phyloP scores from a whole-genome alignment of 2,797 vertebrate species.

The Sternarchorhynchus goeldii region DNA sequence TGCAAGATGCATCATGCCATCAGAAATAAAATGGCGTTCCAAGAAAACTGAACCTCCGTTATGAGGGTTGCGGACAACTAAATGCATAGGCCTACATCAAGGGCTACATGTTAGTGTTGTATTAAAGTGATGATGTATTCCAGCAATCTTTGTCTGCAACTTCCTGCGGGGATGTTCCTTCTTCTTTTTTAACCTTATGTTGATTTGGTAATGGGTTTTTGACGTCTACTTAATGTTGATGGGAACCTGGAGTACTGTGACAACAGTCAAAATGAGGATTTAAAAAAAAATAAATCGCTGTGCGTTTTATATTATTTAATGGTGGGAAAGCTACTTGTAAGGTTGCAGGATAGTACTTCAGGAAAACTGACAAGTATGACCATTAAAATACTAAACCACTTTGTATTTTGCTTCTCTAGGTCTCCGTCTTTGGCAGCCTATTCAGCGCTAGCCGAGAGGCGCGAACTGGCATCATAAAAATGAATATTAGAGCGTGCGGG shows the following conservation, averaged over 20 bases:
- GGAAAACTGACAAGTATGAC: slow-evolving; percentile 18
- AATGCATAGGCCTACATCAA: neutral
- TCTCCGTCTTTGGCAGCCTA: slow-evolving; percentile 10
- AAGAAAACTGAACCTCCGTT: neutral
- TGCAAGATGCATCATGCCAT: neutral
- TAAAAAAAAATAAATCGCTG: no score
- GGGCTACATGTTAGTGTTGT: no score
- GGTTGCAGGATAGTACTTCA: neutral
- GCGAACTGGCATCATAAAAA: slow-evolving; percentile 45
- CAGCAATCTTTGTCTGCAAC: neutral
- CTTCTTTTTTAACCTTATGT: no score
- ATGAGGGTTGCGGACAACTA: neutral
- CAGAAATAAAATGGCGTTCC: neutral
- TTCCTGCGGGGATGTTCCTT: neutral
- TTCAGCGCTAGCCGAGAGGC: slow-evolving; percentile 17
- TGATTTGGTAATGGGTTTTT: neutral
- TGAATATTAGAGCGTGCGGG: slow-evolving; percentile 41
- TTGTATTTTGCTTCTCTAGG: neutral
- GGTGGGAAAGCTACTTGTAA: neutral
- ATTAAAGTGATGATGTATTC: neutral
- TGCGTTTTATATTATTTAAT: neutral
- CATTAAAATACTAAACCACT: slow-evolving; percentile 5
- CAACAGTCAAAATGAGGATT: no score
- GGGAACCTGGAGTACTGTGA: no score
- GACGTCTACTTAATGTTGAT: neutral